Evolutionary conservation across 2,888 invertebrate species (phyloP), one percentile per base, ranked within the genome.

Genomic region (Electrophaes corylata): DNA sequence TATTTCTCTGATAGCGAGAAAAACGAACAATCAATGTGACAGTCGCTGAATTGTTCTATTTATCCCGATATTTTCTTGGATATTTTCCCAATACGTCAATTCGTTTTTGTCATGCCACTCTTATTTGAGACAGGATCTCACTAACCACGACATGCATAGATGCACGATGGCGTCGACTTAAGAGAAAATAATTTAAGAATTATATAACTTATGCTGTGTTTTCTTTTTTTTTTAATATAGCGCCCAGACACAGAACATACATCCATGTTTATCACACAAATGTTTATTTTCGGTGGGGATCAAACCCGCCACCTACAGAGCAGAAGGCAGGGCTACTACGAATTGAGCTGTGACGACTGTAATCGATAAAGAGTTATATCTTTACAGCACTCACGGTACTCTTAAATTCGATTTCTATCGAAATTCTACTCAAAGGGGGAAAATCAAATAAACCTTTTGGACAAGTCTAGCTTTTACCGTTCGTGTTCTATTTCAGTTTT

Each of bases 361-460:
- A 6, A 26, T 26, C 26, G 8, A 26, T 6, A 6, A 26, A 26
- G 6, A 26, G n/a, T 11, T n/a, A 31, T n/a, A 11, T 11, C 2
- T 26, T 8, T 26, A 26, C 20, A n/a, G n/a, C 31, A 31, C 31
- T 31, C n/a, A 3, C 0, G n/a, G n/a, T 35, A 14, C 35, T 14
- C 11, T 35, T 5, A 5, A 43, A 26, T 14, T 16, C 29, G 14
- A 29, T 29, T 44, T 16, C 16, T 4, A 16, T 14, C 2, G 14
- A 10, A 23, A 14, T 8, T 23, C 12, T 18, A 8, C 46, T n/a
- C n/a, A n/a, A n/a, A n/a, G n/a, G n/a, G n/a, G 18, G 1, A 46
- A 46, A 33, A 46, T 44, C 29, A 29, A 44, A 44, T 29, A 18
- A 44, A 29, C 29, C 40, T 40, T 29, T 16, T 12, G 29, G 11